These are phyloP conservation scores for Heliconius erato DNA, from an alignment of 2,888 invertebrate genomes.

Conservation along the genomic window DNA sequence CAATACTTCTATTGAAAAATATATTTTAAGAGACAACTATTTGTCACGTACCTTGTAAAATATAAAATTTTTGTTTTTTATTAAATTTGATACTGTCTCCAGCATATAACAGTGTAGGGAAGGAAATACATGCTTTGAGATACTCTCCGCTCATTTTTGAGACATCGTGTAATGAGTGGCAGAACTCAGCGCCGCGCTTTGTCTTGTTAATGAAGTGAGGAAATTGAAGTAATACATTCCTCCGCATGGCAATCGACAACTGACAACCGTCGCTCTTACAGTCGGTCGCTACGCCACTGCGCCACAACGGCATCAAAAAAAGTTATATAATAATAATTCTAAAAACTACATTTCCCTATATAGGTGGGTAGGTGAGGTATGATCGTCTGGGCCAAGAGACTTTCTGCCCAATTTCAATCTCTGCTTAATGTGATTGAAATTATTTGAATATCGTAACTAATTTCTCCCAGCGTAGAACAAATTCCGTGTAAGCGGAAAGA, in stretches of 20 bases:
- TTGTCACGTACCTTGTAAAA: background rate
- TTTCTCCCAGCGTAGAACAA: too few relatives aligned
- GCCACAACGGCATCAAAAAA: too few relatives aligned
- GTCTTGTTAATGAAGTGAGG: background rate
- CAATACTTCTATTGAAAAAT: constrained; percentile 26
- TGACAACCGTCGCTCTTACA: too few relatives aligned
- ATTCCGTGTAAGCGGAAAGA: too few relatives aligned
- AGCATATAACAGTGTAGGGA: background rate
- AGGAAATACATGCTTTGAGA: background rate
- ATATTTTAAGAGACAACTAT: constrained; percentile 1
- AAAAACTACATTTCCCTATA: too few relatives aligned
- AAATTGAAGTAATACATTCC: background rate
- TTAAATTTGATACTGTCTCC: background rate
- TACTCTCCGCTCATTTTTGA: background rate
- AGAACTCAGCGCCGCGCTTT: background rate
- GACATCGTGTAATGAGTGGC: background rate
- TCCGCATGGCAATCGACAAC: background rate
- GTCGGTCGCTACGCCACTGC: too few relatives aligned
- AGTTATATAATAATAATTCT: too few relatives aligned
- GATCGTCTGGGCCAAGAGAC: too few relatives aligned
- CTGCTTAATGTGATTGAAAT: too few relatives aligned
- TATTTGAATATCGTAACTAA: too few relatives aligned
- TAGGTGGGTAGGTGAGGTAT: too few relatives aligned
- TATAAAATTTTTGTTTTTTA: background rate
- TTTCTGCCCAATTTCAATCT: too few relatives aligned